Conservation (phyloP, 2,888 invertebrate species). For the Dryomyza anilis region DNA sequence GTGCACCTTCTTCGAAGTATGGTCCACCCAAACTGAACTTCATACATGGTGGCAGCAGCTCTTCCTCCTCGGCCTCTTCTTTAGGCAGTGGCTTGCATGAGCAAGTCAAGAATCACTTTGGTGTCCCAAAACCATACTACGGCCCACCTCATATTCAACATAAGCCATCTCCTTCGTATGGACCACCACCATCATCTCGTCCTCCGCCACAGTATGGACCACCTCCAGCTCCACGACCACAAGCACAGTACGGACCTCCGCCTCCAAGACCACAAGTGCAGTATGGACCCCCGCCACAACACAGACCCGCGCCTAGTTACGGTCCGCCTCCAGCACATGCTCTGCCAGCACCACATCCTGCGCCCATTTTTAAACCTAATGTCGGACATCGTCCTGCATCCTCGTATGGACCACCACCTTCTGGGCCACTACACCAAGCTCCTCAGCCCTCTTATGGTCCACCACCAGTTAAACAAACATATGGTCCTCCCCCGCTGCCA, state of each 20-base stretch:
- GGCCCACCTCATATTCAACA: conserved; percentile 59
- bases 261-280: conserved; percentile 29
- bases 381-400: conserved; percentile 44
- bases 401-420: conserved; percentile 54
- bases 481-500: conserved; percentile 57
- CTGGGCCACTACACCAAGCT: conserved; percentile 51
- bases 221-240: conserved; percentile 39
- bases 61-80: conserved; percentile 38
- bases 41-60: conserved; percentile 55
- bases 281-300: conserved; percentile 65
- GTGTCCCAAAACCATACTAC: conserved; percentile 59
- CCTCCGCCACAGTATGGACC: conserved; percentile 60
- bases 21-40: conserved; percentile 63
- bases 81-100: conserved; percentile 48
- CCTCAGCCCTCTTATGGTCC: conserved; percentile 61
- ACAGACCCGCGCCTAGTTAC: conserved; percentile 44
- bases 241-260: conserved; percentile 43
- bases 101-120: conserved; percentile 58
- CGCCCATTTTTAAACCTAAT: conserved; percentile 45
- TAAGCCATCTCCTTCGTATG: conserved; percentile 44
- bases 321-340: conserved; percentile 49
- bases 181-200: conserved; percentile 43
- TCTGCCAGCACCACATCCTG: conserved; percentile 52
- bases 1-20: conserved; percentile 60
- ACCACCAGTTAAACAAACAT: conserved; percentile 52